Evolutionary conservation across 2,797 vertebrate species (phyloP), one percentile per base, ranked within the genome.

Genomic region (Rhincodon typus): DNA sequence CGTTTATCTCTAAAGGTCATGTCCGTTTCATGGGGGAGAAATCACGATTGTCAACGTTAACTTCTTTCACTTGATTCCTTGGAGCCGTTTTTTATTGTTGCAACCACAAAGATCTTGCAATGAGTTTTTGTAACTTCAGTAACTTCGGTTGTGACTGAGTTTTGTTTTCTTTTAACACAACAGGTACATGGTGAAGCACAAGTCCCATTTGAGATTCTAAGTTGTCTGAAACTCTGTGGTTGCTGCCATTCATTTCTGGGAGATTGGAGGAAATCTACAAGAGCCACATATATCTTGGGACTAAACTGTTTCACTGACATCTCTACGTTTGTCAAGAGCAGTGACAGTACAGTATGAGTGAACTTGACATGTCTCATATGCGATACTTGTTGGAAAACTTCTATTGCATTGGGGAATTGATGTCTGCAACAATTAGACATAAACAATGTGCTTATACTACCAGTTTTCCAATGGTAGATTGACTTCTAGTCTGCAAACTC

Each of bases 141-240:
- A 96, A 70, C 42, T 77, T 96, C 96, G 46, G 67, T 96, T 96
- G 96, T 96, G 96, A n/a, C 96, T 96, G 17, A 66, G 27, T 62
- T 10, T 93, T 82, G 77, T 96, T 96, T 96, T 96, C 34, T 95
- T 95, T 96, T 86, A 86, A 53, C 96, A 96, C 96, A 97, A 70
- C 97, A 99, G 99, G 98, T 99, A 99, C 97, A 98, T 99, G 99
- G 99, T 99, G 96, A 99, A 99, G 97, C 99, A 99, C 98, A 99
- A 99, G 98, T 98, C 99, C 96, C 99, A 99, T 97, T 98, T 99
- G 98, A 98, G 99, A 97, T 99, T 99, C 98, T 99, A 98, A 99
- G 96, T 96, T 94, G 94, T 90, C 96, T 96, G 96, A 96, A 96
- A 96, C 95, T 96, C 42, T 96, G 97, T 96, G 96, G 77, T 96